A percentile compares a stretch with the other conserved stretches of the same genome.
phyloP scores from a whole-genome alignment of 2,113 vertebrate species.

The Peromyscus maniculatus region DNA sequence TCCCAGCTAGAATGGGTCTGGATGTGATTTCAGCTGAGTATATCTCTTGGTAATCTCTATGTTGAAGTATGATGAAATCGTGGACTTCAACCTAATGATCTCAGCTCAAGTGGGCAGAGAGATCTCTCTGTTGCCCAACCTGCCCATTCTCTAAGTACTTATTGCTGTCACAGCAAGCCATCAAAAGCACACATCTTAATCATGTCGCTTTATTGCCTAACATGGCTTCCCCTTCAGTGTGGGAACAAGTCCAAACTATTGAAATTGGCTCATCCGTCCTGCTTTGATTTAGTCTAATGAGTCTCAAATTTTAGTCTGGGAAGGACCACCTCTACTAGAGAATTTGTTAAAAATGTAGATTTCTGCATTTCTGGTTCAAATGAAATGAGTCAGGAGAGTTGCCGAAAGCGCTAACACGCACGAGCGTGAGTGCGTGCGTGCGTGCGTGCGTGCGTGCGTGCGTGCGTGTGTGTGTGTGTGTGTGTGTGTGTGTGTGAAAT shows the following conservation, averaged over 20 bases:
- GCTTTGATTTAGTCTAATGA: constrained; percentile 21
- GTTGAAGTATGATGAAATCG: constrained; percentile 59
- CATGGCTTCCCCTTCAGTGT: constrained; percentile 50
- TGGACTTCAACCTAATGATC: constrained; percentile 58
- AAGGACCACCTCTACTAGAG: background rate
- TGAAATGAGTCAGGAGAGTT: background rate
- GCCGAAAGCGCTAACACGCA: background rate
- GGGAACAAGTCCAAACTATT: constrained; percentile 29
- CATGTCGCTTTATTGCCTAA: constrained; percentile 17
- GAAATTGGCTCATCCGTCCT: constrained; percentile 32
- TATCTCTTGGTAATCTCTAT: constrained; percentile 44
- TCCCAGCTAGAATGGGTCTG: background rate
- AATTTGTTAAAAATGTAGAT: constrained; percentile 29
- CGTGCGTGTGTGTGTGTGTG: too few relatives aligned
- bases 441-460: background rate
- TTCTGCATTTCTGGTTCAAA: background rate
- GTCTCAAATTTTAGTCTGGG: constrained; percentile 33
- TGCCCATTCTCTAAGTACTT: constrained; percentile 30
- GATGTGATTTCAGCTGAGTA: constrained; percentile 9
- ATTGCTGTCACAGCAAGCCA: constrained; percentile 30
- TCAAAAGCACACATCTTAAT: constrained; percentile 52
- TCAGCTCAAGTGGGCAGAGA: constrained; percentile 48
- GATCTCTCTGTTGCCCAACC: constrained; percentile 49
- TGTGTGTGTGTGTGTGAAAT: background rate
- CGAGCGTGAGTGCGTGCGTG: too few relatives aligned